These are phyloP conservation scores for Champsocephalus esox DNA, from an alignment of 2,797 vertebrate species.

Conservation along the genomic window DNA sequence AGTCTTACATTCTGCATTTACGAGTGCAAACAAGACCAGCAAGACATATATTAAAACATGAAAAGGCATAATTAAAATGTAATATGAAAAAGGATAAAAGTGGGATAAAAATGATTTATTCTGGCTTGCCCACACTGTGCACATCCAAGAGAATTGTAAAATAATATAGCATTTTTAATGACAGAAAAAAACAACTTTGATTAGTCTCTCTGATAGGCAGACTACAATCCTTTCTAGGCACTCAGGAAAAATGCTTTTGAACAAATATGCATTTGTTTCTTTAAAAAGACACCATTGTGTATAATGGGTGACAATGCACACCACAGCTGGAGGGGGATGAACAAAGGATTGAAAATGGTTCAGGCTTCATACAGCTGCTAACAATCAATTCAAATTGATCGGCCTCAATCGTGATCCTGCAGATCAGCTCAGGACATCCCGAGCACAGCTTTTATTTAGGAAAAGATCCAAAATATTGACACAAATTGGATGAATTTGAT, in stretches of 20 bases:
- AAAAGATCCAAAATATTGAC: not conserved
- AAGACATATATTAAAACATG: not conserved
- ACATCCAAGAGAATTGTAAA: not conserved
- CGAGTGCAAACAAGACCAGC: not conserved
- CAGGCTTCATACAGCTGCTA: slow-evolving; percentile 16
- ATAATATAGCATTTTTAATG: not conserved
- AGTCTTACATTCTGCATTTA: slow-evolving; percentile 21
- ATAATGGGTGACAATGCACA: not conserved
- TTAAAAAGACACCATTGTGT: not conserved
- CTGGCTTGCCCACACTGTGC: not conserved
- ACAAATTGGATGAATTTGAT: not conserved
- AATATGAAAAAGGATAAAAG: not conserved
- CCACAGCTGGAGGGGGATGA: not conserved
- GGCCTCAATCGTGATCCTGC: slow-evolving; percentile 20
- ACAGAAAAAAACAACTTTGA: not conserved
- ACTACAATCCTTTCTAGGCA: too few relatives aligned
- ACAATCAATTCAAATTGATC: slow-evolving; percentile 42
- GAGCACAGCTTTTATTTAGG: not conserved
- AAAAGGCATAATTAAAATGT: not conserved
- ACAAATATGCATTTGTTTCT: not conserved
- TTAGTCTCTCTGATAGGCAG: not conserved
- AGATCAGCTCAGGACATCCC: slow-evolving; percentile 5
- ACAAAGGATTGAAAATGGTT: slow-evolving; percentile 31
- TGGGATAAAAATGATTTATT: not conserved
- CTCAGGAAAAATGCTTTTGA: not conserved